Evolutionary conservation across 2,797 vertebrate species (phyloP), one percentile per base, ranked within the genome.

Genomic region (Bovichtus variegatus): DNA sequence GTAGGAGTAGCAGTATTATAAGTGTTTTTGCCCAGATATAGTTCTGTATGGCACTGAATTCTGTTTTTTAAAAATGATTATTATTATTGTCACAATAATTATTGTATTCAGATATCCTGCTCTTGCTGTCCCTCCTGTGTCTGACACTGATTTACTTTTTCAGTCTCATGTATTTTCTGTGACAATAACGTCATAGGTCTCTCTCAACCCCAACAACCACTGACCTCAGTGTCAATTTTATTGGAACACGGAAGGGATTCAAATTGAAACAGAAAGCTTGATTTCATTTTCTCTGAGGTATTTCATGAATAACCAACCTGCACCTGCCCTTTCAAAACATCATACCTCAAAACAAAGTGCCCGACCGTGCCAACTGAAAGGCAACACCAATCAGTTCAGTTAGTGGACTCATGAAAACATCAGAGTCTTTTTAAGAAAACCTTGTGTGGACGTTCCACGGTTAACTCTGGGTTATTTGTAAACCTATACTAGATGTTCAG

Each of bases 171-270:
- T n/a, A n/a, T n/a, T n/a, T 31, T 31, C 34, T 68, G 74, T 61
- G 59, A 55, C 2, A 16, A 34, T 6, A 34, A 41, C 6, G 23
- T 84, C 61, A 71, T 23, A 77, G 54, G 71, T 79, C 31, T 67
- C 53, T 85, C 43, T 86, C 72, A 70, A 47, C 71, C 57, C 15
- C 54, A 72, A 61, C 9, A 7, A 57, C 76, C 80, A 73, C 75
- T 90, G 54, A 85, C 29, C 25, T 77, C 75, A 57, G 2, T 47
- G 12, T n/a, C 16, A 13, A 3, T 83, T 76, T 69, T 38, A 19
- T 9, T 23, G 1, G 31, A 73, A 54, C 50, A 54, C 4, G 4
- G 25, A 57, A 38, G 15, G 7, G 1, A 47, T 53, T 25, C 19
- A 43, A 71, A 40, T 19, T 36, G 27, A 76, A 86, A 66, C 31